These are phyloP conservation scores for Poecile montanus DNA, from an alignment of 2,797 vertebrate species.

Conservation along the genomic window DNA sequence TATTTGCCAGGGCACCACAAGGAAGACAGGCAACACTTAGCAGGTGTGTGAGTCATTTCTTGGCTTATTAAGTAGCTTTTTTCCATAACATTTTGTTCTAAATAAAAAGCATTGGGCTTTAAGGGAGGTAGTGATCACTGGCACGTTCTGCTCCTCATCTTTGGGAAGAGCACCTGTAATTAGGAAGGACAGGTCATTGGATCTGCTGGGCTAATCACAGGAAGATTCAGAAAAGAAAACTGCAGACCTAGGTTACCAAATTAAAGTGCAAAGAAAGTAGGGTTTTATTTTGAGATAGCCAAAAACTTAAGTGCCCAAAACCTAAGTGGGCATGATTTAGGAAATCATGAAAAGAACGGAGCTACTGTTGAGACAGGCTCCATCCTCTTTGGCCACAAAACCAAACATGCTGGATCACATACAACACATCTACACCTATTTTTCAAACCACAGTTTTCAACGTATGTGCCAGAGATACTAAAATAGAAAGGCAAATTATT, in stretches of 20 bases:
- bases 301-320: background rate
- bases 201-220: background rate
- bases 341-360: background rate
- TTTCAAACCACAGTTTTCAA: background rate
- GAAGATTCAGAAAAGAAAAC: background rate
- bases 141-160: background rate
- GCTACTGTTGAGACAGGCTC: background rate
- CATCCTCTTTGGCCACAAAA: background rate
- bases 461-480: background rate
- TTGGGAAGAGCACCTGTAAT: background rate
- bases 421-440: background rate
- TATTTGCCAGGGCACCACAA: slow-evolving; percentile 63
- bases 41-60: slow-evolving; percentile 53
- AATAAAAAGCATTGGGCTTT: slow-evolving; percentile 30
- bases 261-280: background rate
- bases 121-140: background rate
- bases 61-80: slow-evolving; percentile 33
- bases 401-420: background rate
- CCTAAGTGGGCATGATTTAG: background rate
- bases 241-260: background rate
- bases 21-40: slow-evolving; percentile 53
- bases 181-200: background rate
- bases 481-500: background rate
- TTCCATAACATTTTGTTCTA: slow-evolving; percentile 12
- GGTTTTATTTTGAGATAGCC: background rate